A percentile compares a stretch with the other conserved stretches of the same genome.
phyloP scores from a whole-genome alignment of 64 coral and sea anemone genomes.

The Stichodactyla mertensii region DNA sequence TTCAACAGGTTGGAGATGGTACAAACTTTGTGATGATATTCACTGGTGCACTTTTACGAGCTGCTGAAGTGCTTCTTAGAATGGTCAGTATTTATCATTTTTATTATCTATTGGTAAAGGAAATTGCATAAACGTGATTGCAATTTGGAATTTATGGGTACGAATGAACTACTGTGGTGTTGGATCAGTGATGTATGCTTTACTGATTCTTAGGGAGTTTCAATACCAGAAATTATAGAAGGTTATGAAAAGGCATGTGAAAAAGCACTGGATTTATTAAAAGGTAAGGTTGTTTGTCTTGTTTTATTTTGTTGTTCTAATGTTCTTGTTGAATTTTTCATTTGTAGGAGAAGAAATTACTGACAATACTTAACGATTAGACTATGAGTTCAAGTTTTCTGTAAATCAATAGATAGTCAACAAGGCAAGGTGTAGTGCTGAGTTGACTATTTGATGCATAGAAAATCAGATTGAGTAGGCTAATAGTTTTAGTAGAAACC shows the following conservation, averaged over 20 bases:
- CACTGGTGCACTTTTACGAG: slow-evolving; percentile 75
- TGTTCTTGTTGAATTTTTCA: not conserved
- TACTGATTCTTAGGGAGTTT: slow-evolving; percentile 62
- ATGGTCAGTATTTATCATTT: not conserved
- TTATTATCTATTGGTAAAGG: no score
- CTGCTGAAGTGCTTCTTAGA: slow-evolving; percentile 73
- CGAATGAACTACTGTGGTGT: no score
- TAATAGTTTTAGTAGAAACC: no score
- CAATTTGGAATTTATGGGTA: no score
- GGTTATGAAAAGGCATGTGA: slow-evolving; percentile 93
- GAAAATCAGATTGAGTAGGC: no score
- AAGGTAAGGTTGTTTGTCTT: slow-evolving; percentile 36
- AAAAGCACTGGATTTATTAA: slow-evolving; percentile 89
- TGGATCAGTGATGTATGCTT: not conserved
- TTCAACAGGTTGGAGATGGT: slow-evolving; percentile 94
- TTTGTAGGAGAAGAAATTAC: not conserved
- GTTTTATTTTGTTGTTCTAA: no score
- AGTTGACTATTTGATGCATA: no score
- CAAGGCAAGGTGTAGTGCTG: no score
- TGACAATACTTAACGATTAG: no score
- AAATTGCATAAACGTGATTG: no score
- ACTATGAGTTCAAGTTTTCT: no score
- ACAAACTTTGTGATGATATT: slow-evolving; percentile 99
- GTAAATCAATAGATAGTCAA: no score
- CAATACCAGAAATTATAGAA: slow-evolving; percentile 92